Conservation (phyloP, 1,140 invertebrate species). For the Drepana arcuata region DNA sequence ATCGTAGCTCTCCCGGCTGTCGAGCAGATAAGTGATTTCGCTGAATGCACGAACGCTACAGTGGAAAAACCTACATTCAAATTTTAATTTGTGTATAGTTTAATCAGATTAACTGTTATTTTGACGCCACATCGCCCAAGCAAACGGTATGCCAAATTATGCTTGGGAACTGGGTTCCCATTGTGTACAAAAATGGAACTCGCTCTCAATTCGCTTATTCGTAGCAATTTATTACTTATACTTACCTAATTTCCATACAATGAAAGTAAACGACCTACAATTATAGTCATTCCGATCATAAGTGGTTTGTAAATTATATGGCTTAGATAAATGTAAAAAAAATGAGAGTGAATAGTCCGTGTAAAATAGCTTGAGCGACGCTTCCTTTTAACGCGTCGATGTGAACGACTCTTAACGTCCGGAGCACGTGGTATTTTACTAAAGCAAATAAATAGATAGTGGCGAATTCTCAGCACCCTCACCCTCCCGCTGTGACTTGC, state of each 20-base stretch:
- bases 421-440: conserved; percentile 46
- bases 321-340: too few relatives aligned
- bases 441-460: conserved; percentile 63
- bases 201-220: conserved; percentile 21
- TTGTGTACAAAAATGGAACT: conserved; percentile 42
- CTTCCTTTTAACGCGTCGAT: too few relatives aligned
- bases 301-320: too few relatives aligned
- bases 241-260: too few relatives aligned
- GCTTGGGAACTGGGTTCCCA: conserved; percentile 53
- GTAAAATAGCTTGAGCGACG: too few relatives aligned
- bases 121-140: conserved; percentile 32
- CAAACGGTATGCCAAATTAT: conserved; percentile 64
- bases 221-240: too few relatives aligned
- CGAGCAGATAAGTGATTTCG: conserved; percentile 6
- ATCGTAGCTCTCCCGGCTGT: conserved; percentile 14
- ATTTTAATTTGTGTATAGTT: too few relatives aligned
- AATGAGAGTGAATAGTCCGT: too few relatives aligned
- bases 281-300: too few relatives aligned
- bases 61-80: too few relatives aligned
- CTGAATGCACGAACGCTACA: too few relatives aligned
- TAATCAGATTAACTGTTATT: conserved; percentile 57
- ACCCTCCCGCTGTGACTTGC: conserved; percentile 57
- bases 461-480: conserved; percentile 47
- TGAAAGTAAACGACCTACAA: too few relatives aligned
- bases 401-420: conserved; percentile 36